Evolutionary conservation across 1,140 invertebrate genomes (phyloP).

Genomic region (Plectus sambesii): DNA sequence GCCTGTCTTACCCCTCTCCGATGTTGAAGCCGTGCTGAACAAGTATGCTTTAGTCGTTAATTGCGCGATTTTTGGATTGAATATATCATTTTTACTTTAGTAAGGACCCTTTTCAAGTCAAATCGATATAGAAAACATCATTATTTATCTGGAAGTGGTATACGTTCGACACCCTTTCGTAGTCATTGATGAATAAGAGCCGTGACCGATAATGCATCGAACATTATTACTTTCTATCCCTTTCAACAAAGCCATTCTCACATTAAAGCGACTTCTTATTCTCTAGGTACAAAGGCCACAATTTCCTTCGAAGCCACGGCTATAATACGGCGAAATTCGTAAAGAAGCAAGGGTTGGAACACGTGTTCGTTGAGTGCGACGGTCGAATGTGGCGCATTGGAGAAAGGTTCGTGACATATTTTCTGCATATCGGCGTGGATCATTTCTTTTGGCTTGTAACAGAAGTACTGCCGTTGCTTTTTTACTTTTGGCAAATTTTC

Average conservation of each 20-base stretch:
- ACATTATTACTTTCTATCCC: neutral
- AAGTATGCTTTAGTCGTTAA: constrained; percentile 18
- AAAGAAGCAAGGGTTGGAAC: constrained; percentile 88
- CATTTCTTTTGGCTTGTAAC: too few relatives aligned
- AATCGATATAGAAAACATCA: too few relatives aligned
- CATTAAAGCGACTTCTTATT: neutral
- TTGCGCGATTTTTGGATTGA: constrained; percentile 12
- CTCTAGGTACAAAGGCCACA: constrained; percentile 35
- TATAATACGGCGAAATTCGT: constrained; percentile 58
- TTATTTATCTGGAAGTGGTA: too few relatives aligned
- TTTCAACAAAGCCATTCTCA: neutral
- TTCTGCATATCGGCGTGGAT: too few relatives aligned
- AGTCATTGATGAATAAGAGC: too few relatives aligned
- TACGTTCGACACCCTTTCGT: too few relatives aligned
- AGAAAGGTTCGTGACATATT: constrained; percentile 53
- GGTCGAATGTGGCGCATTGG: constrained; percentile 91
- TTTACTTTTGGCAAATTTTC: too few relatives aligned
- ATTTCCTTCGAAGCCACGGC: constrained; percentile 36
- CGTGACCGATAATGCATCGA: too few relatives aligned
- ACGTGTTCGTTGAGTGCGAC: constrained; percentile 93
- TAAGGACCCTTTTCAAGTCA: too few relatives aligned
- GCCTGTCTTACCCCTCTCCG: constrained; percentile 29
- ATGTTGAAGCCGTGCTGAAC: constrained; percentile 30
- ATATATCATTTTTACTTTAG: constrained; percentile 18
- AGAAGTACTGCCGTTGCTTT: too few relatives aligned